Evolutionary conservation across 2,888 invertebrate species (phyloP), one percentile per base, ranked within the genome.

Genomic region (Chalcosyrphus nemorum): DNA sequence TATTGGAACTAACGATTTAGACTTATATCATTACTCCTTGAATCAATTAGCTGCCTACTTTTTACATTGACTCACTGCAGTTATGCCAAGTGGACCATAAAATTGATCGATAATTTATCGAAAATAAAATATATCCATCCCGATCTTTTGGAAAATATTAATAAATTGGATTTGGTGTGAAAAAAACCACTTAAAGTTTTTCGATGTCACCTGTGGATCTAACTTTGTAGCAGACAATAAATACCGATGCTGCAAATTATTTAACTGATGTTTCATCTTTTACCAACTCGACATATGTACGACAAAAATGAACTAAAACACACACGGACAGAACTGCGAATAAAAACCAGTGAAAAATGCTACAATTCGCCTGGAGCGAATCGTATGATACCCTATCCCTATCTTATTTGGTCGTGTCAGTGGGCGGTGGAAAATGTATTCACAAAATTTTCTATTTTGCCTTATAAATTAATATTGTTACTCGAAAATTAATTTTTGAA

Each of bases 241-340:
- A 61, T 15, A 32, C 61, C 13, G 61, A 45, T 29, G 50, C 52
- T 15, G 66, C 52, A 15, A 66, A 52, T 7, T 13, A 27, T 15
- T 9, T 66, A 5, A 52, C 52, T 21, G 50, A 50, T 1, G 45
- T 65, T 6, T 19, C 47, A 13, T 47, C 24, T 1, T 65, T 65
- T 38, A 65, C 65, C 1, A 65, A 65, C 17, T 65, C 47, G 0
- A 63, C 47, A 11, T 19, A 32, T 13, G 63, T 21, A 19, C 13
- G 63, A 5, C 47, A 47, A 13, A 43, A 19, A 45, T 63, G 47
- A 13, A 13, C 63, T 0, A 47, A 47, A 32, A 50, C 41, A 9
- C 61, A 61, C 5, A 17, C 61, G 0, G 61, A 61, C 11, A 61
- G 61, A n/a, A 61, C 61, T 1, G n/a, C 15, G 13, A 59, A 59